Base-by-base conservation (phyloP, 2,888 invertebrate species). In the Silvanus unidentatus region DNA sequence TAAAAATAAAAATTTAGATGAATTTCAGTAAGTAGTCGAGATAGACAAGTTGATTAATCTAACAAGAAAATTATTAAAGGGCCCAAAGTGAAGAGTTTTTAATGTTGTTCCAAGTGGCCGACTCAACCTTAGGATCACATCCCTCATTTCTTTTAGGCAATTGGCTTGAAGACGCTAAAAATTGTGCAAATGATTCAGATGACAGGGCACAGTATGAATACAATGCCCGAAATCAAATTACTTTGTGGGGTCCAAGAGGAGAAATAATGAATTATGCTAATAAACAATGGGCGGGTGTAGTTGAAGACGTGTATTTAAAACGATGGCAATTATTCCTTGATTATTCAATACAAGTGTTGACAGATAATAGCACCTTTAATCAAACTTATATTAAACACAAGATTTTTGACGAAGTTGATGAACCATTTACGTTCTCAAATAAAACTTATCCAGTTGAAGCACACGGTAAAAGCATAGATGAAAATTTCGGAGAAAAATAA, bases 171-270 rank as follows among this genome's bases (percentile, higher is more conserved):
- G 73, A 73, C 41, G 87, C 88, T 0, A 82, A 80, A 65, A 60
- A 62, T 11, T 61, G 77, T 60, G 78, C 77, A 0, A 61, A 58
- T 3, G 65, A 66, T 57, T 52, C 66, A 11, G 57, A 69, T 41
- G 82, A 86, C 57, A 65, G 65, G 43, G 52, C 63, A 9, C 70
- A 78, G 40, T 83, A 77, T 59, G 86, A 88, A 65, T 83, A 79
- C 58, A 95, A 96, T 67, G 93, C 94, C 0, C 77, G 87, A 40
- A 93, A 94, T 73, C 97, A 96, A 71, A 86, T 97, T 35, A 93
- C 94, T 0, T 68, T 93, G 10, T 97, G 96, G 96, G 96, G 96
- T 12, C 95, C 95, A 0, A 77, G 76, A 39, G 94, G 91, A 1
- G 86, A 95, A 73, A 93, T 95, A 46, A 72, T 81, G 14, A 95